Evolutionary conservation across 2,113 vertebrate species (phyloP), one percentile per base, ranked within the genome.

Genomic region (Thryonomys swinderianus): DNA sequence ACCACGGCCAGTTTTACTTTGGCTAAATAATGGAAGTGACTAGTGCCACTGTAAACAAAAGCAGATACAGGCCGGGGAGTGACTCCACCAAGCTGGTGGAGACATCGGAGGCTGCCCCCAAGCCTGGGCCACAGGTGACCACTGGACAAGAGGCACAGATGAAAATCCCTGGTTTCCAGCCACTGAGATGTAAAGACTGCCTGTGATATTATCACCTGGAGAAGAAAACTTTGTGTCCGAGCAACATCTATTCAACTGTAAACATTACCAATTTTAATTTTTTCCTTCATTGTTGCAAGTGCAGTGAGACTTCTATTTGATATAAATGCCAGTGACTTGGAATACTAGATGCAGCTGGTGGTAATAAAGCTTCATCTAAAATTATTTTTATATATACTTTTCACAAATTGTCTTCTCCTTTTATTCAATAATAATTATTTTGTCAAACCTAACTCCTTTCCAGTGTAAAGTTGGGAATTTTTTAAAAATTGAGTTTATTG

Each of bases 321-420:
- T 17, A 61, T 32, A 61, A 86, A 87, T 69, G 55, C 34, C 48
- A 64, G 30, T 95, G 53, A 79, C 45, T 37, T 90, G 85, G 40
- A 85, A 91, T 48, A 71, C 18, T 64, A 3, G 12, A 78, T 83
- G 17, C 30, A 87, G 51, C 51, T 16, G 48, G 88, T 51, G 67
- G 48, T 61, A 74, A 71, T 8, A 91, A 66, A 87, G 20, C 0
- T 4, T 87, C 81, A 73, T 91, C 59, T 83, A 37, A 79, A 85
- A 92, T 53, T 53, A 90, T 66, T 76, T 92, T 62, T 21, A 95
- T 30, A 37, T 57, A 25, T 93, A 66, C 45, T 88, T 89, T 61
- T 79, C 84, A 92, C 71, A 88, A 81, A 85, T n/a, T 17, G 40
- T 37, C 13, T 30, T 67, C 27, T 51, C n/a, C 69, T 94, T 95